Evolutionary conservation across 2,888 invertebrate species (phyloP).

Genomic region (Disparrhopalites patrizii): DNA sequence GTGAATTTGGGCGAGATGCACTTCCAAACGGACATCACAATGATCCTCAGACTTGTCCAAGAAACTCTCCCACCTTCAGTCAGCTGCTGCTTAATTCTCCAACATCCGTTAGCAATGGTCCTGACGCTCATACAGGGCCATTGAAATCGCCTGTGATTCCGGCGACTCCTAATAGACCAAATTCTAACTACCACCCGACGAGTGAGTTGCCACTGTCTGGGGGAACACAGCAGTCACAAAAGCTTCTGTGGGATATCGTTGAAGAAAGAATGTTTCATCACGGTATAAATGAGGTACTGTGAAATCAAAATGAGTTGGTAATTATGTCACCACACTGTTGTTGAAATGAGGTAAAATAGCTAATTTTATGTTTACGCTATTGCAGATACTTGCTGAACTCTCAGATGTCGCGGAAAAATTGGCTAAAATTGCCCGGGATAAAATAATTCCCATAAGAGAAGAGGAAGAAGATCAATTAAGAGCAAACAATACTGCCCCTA

Average conservation of each 20-base stretch:
- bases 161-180: not conserved
- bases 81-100: no score
- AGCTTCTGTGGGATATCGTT: constrained; percentile 43
- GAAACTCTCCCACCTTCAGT: no score
- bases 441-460: constrained; percentile 46
- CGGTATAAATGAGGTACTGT: constrained; percentile 46
- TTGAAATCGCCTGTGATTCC: not conserved
- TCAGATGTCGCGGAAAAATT: constrained; percentile 46
- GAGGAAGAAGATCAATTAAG: constrained; percentile 44
- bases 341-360: not conserved
- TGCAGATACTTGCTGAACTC: constrained; percentile 33
- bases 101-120: no score
- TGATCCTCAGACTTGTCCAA: no score
- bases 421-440: constrained; percentile 45
- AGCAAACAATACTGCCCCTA: constrained; percentile 32
- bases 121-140: not conserved
- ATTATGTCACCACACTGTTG: not conserved
- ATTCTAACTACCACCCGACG: constrained; percentile 19
- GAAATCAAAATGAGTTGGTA: no score
- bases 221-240: no score
- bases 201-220: no score
- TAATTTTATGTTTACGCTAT: not conserved
- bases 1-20: no score
- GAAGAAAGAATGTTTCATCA: constrained; percentile 41
- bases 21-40: no score